These are phyloP conservation scores for Oxycera nigricornis DNA, from an alignment of 2,888 invertebrate species.

Conservation along the genomic window DNA sequence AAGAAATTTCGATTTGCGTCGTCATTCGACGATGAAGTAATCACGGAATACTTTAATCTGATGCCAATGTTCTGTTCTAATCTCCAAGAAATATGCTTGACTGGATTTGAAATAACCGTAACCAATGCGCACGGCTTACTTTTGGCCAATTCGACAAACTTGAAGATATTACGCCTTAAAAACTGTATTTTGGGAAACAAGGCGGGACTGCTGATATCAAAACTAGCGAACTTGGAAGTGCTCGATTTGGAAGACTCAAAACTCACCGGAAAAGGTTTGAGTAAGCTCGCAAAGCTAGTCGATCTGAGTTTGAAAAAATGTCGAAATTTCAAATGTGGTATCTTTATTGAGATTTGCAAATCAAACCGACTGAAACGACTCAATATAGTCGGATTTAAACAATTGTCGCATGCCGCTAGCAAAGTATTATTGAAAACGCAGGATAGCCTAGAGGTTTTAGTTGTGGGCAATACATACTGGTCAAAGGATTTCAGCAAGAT, in stretches of 20 bases:
- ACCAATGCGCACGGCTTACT: neutral
- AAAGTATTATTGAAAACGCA: neutral
- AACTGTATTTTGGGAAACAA: neutral
- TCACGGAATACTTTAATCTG: neutral
- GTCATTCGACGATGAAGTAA: neutral
- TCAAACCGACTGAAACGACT: neutral
- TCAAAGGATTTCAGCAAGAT: neutral
- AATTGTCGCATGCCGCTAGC: neutral
- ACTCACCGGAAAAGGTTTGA: neutral
- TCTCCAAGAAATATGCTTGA: neutral
- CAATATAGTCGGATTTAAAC: neutral
- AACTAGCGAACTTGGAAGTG: neutral
- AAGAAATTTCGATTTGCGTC: neutral
- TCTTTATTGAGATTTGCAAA: neutral
- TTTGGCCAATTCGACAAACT: neutral
- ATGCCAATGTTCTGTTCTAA: neutral
- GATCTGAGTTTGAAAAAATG: neutral
- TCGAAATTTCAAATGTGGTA: neutral
- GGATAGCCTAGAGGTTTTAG: neutral
- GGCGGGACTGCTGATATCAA: neutral
- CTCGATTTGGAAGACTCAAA: neutral
- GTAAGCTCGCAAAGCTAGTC: neutral
- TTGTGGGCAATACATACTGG: neutral
- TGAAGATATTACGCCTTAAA: neutral
- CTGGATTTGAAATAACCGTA: neutral